Evolutionary conservation across 2,888 invertebrate genomes (phyloP), one percentile per base, ranked within the genome.

Genomic region (Drosophila meridionalis): DNA sequence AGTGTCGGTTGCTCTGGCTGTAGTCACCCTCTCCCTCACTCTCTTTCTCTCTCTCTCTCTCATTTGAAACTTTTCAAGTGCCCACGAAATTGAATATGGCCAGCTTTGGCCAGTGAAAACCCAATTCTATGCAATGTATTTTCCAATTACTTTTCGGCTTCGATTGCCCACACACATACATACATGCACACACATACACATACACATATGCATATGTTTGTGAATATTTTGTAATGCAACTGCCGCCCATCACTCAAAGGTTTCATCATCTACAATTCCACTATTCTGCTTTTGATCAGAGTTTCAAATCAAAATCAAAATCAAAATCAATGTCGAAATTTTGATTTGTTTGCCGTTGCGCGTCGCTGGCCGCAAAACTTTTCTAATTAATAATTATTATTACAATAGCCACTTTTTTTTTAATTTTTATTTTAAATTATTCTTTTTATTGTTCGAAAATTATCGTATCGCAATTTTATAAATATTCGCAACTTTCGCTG

Each of bases 111-210:
- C 26, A 40, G 36, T 42, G 32, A 55, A 66, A 58, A 57, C 14
- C 12, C 63, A 59, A 77, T 64, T 73, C 64, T 66, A 63, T 83
- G 82, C 75, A 76, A 76, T 82, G 75, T 80, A 82, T 76, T 82
- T 85, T 89, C 72, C 89, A 89, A 89, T 89, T 89, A 85, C 84
- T 85, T 85, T 84, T 40, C 36, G 69, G 70, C 38, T 56, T 56
- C 40, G 58, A 72, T 69, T 69, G 68, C 53, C 45, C 63, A 62
- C 36, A 36, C 4, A 38, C 36, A 20, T 6, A 20, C 8, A n/a
- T 14, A 76, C 62, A 65, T 72, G 81, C 69, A 76, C 81, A n/a
- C 3, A 26, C n/a, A 9, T 69, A 80, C 69, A 76, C 81, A n/a
- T 1, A 26, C n/a, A 9, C 38, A 30, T 55, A 9, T 30, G 3